Percentiles rank a stretch among this genome's conserved stretches.
Conservation (phyloP, 2,113 vertebrate species). For the Stegostoma tigrinum region DNA sequence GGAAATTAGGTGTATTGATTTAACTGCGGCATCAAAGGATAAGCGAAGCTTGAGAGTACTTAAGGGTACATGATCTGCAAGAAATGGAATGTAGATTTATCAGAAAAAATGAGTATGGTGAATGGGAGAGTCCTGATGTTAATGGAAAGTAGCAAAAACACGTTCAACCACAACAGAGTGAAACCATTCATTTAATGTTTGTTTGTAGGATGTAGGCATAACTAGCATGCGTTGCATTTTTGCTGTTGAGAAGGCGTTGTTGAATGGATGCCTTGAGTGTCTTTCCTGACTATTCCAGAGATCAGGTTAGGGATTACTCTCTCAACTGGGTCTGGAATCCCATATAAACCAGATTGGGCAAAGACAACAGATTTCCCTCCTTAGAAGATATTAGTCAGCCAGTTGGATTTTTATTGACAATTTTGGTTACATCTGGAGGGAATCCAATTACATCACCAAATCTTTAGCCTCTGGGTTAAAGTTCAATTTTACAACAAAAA, state of each 20-base stretch:
- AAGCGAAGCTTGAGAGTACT: not conserved
- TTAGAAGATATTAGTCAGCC: not conserved
- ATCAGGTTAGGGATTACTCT: not conserved
- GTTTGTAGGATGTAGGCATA: not conserved
- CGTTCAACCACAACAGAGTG: not conserved
- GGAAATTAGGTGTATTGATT: not conserved
- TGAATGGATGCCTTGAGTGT: not conserved
- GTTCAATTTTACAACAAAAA: not conserved
- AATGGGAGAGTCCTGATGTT: not conserved
- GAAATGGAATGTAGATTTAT: not conserved
- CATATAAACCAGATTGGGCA: not conserved
- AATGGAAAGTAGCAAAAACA: not conserved
- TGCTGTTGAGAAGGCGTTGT: not conserved
- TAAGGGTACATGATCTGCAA: not conserved
- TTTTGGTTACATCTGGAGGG: not conserved
- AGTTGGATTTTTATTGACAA: too few species aligned
- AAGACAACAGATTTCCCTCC: not conserved
- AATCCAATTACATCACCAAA: not conserved
- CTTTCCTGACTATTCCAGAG: not conserved
- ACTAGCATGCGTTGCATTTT: not conserved
- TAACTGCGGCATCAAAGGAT: not conserved
- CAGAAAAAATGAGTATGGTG: not conserved
- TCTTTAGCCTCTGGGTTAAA: not conserved
- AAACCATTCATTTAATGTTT: not conserved
- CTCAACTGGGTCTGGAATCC: not conserved